Evolutionary conservation across 2,113 vertebrate species (phyloP), one percentile per base, ranked within the genome.

Genomic region (Sprattus sprattus): DNA sequence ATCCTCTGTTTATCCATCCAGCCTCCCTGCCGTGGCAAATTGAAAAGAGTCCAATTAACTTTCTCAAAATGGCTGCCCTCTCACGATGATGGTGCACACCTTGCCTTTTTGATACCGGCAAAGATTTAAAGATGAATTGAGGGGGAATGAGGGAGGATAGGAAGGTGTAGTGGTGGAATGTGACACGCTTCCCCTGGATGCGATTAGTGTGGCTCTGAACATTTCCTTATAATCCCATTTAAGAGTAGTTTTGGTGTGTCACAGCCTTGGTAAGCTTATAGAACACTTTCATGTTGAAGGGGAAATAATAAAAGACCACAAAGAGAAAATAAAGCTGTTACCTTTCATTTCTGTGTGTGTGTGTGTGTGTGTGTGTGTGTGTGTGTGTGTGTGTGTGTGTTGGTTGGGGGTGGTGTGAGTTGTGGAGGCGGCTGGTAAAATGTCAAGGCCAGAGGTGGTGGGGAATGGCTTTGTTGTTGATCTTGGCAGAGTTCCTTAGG

Each of bases 31-130:
- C 45, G 89, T 82, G 86, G 90, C 52, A 10, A 86, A 88, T 91
- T 88, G 87, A 90, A 87, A 90, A 89, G 85, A 90, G 91, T 88
- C 87, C 92, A 94, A 93, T 94, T 95, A 94, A 54, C 90, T 90
- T 86, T 88, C 85, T 89, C 87, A 92, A 91, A 91, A 92, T 90
- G 91, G 87, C 85, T 87, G 83, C 88, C 84, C 67, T 86, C 87
- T 89, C 81, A 49, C 84, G 81, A 45, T 67, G 84, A 90, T 89
- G 90, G 87, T 87, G 92, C 88, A 88, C 88, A 86, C 86, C 84
- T 57, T 45, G 87, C 85, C 81, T 75, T 85, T 89, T 85, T 75
- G 82, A 88, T 91, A 87, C 83, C 54, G 22, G 86, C 47, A 89
- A 89, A 22, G 18, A 86, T 90, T 88, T 91, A 32, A 49, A 84